These are phyloP conservation scores for Synanthedon tipuliformis DNA, from an alignment of 2,888 invertebrate genomes.

Conservation along the genomic window DNA sequence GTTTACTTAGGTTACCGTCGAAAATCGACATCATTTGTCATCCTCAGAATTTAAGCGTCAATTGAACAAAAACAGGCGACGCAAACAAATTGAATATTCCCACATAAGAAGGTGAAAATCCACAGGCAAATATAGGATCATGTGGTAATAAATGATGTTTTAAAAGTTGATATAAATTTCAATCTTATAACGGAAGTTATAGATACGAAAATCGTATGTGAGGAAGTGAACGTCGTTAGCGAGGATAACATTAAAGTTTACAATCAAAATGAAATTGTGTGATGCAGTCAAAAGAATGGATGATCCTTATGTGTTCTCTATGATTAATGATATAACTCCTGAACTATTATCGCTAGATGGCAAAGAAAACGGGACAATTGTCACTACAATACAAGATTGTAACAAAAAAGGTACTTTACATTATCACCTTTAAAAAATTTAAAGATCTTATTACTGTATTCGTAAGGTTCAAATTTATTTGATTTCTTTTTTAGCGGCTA, in stretches of 20 bases:
- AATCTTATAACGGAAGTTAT: slow-evolving; percentile 1
- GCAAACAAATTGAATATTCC: slow-evolving; percentile 67
- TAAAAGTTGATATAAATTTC: background rate
- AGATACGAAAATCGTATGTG: slow-evolving; percentile 17
- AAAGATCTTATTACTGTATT: slow-evolving; percentile 8
- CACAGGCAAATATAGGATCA: slow-evolving; percentile 58
- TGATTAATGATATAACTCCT: slow-evolving; percentile 63
- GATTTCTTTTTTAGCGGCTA: background rate
- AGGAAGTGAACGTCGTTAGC: slow-evolving; percentile 30
- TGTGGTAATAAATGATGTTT: slow-evolving; percentile 48
- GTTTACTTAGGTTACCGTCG: slow-evolving; percentile 32
- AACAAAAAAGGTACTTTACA: slow-evolving; percentile 25
- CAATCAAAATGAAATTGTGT: slow-evolving; percentile 55
- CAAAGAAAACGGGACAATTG: slow-evolving; percentile 49
- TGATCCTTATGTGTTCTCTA: slow-evolving; percentile 49
- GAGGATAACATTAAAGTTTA: slow-evolving; percentile 41
- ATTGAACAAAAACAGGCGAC: slow-evolving; percentile 66
- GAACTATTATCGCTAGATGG: slow-evolving; percentile 50
- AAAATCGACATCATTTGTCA: slow-evolving; percentile 55
- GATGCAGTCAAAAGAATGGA: slow-evolving; percentile 41
- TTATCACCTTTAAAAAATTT: background rate
- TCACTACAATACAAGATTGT: slow-evolving; percentile 34
- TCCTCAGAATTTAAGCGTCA: slow-evolving; percentile 53
- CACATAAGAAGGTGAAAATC: slow-evolving; percentile 67
- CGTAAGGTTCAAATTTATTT: slow-evolving; percentile 20